phyloP scores from a whole-genome alignment of 2,888 invertebrate genomes.

The Xylota sylvarum region DNA sequence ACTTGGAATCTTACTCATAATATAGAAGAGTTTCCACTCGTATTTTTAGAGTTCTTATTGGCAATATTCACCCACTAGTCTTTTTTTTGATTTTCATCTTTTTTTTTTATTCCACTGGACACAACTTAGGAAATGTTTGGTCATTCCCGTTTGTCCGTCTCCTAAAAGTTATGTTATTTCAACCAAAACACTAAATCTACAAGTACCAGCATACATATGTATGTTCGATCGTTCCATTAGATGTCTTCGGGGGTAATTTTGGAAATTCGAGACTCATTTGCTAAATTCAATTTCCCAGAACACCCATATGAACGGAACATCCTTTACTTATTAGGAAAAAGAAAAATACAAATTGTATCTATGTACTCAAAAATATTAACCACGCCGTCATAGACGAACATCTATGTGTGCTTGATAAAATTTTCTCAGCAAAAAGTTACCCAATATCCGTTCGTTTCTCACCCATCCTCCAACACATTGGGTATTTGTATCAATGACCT shows the following conservation, averaged over 20 bases:
- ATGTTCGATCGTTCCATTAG: not conserved
- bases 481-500: not conserved
- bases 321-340: not conserved
- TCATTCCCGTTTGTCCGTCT: not conserved
- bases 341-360: not conserved
- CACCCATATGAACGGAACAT: not conserved
- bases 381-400: not conserved
- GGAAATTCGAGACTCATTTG: not conserved
- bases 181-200: too few species aligned
- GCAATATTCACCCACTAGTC: too few species aligned
- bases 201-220: not conserved
- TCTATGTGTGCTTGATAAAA: not conserved
- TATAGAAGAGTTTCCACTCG: too few species aligned
- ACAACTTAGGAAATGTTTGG: not conserved
- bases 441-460: constrained; percentile 9
- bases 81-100: too few species aligned
- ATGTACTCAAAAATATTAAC: not conserved
- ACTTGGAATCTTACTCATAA: too few species aligned
- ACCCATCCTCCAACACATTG: not conserved
- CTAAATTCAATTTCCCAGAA: constrained; percentile 16
- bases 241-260: not conserved
- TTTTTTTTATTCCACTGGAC: too few species aligned
- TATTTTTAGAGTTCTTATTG: too few species aligned
- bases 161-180: not conserved
- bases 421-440: not conserved